phyloP scores from a whole-genome alignment of 1,140 invertebrate genomes.

The Portunus trituberculatus region DNA sequence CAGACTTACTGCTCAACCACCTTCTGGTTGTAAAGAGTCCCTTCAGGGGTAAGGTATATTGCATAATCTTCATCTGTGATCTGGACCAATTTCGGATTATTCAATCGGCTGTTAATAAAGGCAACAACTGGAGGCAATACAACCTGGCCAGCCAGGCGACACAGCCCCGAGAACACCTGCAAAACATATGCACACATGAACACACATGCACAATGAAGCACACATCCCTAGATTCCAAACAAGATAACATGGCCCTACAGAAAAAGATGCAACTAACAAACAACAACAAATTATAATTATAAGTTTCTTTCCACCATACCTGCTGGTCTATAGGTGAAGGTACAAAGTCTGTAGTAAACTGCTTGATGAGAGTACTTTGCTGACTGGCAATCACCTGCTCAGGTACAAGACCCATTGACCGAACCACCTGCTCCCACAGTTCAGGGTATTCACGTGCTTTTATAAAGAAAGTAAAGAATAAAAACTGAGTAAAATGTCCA shows the following conservation, averaged over 20 bases:
- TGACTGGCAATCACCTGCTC: conserved; percentile 42
- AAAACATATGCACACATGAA: background rate
- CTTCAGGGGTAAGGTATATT: conserved; percentile 93
- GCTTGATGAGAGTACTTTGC: conserved; percentile 36
- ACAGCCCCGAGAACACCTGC: conserved; percentile 82
- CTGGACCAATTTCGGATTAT: conserved; percentile 86
- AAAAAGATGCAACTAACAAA: background rate
- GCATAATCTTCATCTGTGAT: conserved; percentile 93
- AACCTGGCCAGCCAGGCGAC: conserved; percentile 83
- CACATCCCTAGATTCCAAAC: background rate
- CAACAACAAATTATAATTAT: conserved; percentile 10
- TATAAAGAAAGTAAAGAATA: too few relatives aligned
- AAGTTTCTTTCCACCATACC: conserved; percentile 38
- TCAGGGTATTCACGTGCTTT: conserved; percentile 55
- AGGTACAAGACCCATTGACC: conserved; percentile 42
- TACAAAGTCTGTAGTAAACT: conserved; percentile 60
- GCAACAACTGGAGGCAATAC: conserved; percentile 84
- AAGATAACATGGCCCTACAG: background rate
- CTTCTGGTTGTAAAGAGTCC: conserved; percentile 94
- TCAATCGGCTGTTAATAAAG: conserved; percentile 83
- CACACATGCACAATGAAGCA: too few relatives aligned
- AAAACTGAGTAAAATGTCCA: too few relatives aligned
- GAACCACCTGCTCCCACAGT: conserved; percentile 70
- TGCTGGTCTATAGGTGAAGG: conserved; percentile 62
- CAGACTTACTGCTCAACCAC: conserved; percentile 88